phyloP scores from a whole-genome alignment of 37 sponge, comb jelly and placozoan genomes.

The Cliona cf. orientalis region DNA sequence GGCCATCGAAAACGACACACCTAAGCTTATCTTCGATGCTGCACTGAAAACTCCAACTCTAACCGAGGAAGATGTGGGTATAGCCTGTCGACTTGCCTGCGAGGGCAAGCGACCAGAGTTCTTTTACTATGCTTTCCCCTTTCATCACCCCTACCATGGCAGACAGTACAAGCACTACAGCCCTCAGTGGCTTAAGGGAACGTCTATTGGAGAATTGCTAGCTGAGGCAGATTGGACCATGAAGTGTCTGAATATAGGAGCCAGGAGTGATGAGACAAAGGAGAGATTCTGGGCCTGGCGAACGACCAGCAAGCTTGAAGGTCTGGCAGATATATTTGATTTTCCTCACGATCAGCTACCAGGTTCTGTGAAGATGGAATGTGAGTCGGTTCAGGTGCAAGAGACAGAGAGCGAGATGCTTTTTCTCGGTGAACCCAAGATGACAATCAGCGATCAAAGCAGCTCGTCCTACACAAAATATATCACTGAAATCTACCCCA shows the following conservation, averaged over 20 bases:
- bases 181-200: slow-evolving; percentile 38
- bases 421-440: slow-evolving; percentile 51
- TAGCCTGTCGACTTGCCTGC: neutral
- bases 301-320: slow-evolving; percentile 33
- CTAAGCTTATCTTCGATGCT: slow-evolving; percentile 28
- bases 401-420: slow-evolving; percentile 2
- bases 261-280: slow-evolving; percentile 27
- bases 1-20: slow-evolving; percentile 27
- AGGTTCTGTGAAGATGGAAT: slow-evolving; percentile 35
- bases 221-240: slow-evolving; percentile 54
- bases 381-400: slow-evolving; percentile 22
- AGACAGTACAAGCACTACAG: slow-evolving; percentile 37
- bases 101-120: slow-evolving; percentile 46
- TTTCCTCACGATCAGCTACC: slow-evolving; percentile 19
- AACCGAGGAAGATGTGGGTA: slow-evolving; percentile 60
- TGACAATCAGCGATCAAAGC: slow-evolving; percentile 11
- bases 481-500: slow-evolving; percentile 13
- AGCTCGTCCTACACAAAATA: slow-evolving; percentile 21
- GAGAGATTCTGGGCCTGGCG: slow-evolving; percentile 24
- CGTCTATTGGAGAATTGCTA: slow-evolving; percentile 47
- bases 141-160: slow-evolving; percentile 48
- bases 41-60: slow-evolving; percentile 23
- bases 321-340: slow-evolving; percentile 20
- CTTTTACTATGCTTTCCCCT: slow-evolving; percentile 18
- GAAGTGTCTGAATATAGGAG: slow-evolving; percentile 47